phyloP scores from a whole-genome alignment of 2,113 vertebrate genomes.

The Ammodytes marinus region DNA sequence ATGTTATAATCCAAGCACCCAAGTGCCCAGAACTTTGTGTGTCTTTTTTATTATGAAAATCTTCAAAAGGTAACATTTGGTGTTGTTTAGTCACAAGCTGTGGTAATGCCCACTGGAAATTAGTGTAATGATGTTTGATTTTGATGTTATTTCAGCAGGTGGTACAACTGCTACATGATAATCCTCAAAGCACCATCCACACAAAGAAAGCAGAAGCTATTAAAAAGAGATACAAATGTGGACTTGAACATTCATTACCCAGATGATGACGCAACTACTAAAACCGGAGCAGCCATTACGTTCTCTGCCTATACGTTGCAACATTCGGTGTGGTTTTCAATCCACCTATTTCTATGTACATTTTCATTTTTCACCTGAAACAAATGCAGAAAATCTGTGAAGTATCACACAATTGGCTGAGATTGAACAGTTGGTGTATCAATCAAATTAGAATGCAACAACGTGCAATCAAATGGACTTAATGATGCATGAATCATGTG shows the following conservation, averaged over 20 bases:
- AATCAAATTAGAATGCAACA: neutral
- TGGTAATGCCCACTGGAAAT: neutral
- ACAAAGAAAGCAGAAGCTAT: too few species aligned
- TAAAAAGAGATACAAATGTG: too few species aligned
- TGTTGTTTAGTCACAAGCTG: neutral
- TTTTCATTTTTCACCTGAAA: too few species aligned
- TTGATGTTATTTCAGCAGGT: neutral
- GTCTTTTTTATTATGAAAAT: neutral
- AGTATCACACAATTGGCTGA: neutral
- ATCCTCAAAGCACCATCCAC: neutral
- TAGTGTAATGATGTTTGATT: neutral
- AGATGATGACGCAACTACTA: too few species aligned
- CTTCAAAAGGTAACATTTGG: neutral
- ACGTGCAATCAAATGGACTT: neutral
- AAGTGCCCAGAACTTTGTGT: neutral
- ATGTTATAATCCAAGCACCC: neutral
- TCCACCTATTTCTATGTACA: neutral
- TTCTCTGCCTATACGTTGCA: too few species aligned
- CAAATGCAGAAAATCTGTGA: neutral
- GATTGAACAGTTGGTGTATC: neutral
- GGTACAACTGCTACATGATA: neutral
- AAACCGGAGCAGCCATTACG: too few species aligned
- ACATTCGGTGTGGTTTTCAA: neutral
- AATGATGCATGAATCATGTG: neutral
- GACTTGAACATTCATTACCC: too few species aligned